Evolutionary conservation across 2,888 invertebrate species (phyloP).

Genomic region (Sminthurinus aureus): DNA sequence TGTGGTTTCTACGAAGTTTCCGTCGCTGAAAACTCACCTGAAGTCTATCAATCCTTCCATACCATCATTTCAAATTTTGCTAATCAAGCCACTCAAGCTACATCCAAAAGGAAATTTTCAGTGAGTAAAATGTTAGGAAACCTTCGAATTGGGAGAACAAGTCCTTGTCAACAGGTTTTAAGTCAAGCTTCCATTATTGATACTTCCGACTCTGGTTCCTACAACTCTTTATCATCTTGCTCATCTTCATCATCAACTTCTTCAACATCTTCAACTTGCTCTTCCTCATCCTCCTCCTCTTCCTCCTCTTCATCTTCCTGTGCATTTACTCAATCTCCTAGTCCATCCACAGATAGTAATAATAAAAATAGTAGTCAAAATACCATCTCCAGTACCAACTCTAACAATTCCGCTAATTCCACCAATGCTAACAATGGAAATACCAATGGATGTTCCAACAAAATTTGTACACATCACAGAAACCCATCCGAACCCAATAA

Average conservation of each 20-base stretch:
- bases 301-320: slow-evolving; percentile 18
- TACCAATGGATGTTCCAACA: neutral
- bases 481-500: slow-evolving; percentile 41
- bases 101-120: slow-evolving; percentile 65
- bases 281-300: slow-evolving; percentile 1
- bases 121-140: slow-evolving; percentile 83
- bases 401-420: neutral
- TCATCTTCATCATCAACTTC: slow-evolving; percentile 22
- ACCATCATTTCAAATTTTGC: slow-evolving; percentile 58
- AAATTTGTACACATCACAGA: slow-evolving; percentile 27
- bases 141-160: slow-evolving; percentile 63
- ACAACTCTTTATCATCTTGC: neutral
- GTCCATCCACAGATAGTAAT: neutral
- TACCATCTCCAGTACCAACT: neutral
- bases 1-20: slow-evolving; percentile 83
- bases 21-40: slow-evolving; percentile 79
- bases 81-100: slow-evolving; percentile 24
- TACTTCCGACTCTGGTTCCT: slow-evolving; percentile 35
- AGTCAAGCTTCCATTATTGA: slow-evolving; percentile 55
- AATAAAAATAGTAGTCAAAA: too few species aligned
- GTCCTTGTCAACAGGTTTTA: slow-evolving; percentile 52
- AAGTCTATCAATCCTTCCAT: slow-evolving; percentile 78
- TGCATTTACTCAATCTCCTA: slow-evolving; percentile 18
- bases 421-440: neutral
- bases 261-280: slow-evolving; percentile 19